Evolutionary conservation across 1,140 invertebrate genomes (phyloP).

Genomic region (Pseudachorutes palmiensis): DNA sequence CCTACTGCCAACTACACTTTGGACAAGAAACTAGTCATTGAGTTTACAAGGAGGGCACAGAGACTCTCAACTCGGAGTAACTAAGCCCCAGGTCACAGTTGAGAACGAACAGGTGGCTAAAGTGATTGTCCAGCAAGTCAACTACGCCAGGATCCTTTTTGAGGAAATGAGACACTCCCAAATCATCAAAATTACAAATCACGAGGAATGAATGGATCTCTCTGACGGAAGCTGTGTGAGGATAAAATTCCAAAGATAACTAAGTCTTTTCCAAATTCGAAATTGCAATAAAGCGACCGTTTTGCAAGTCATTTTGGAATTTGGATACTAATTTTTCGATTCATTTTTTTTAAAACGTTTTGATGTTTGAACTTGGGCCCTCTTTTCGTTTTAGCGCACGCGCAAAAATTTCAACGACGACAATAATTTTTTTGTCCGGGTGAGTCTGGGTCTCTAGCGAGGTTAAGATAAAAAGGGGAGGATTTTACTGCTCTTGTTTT

Average conservation of each 20-base stretch:
- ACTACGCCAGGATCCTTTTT: conserved; percentile 77
- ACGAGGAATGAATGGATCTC: background rate
- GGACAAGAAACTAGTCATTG: conserved; percentile 44
- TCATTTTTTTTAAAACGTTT: too few relatives aligned
- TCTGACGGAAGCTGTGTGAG: background rate
- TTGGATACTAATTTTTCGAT: too few relatives aligned
- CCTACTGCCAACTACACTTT: conserved; percentile 25
- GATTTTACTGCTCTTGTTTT: too few relatives aligned
- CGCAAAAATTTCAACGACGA: too few relatives aligned
- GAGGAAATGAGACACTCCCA: conserved; percentile 61
- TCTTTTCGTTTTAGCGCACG: too few relatives aligned
- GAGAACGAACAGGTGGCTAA: conserved; percentile 67
- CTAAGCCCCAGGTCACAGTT: conserved; percentile 70
- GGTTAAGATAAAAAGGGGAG: too few relatives aligned
- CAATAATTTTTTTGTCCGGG: too few relatives aligned
- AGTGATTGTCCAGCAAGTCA: conserved; percentile 66
- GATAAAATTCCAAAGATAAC: background rate
- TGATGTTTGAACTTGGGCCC: too few relatives aligned
- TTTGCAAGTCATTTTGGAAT: too few relatives aligned
- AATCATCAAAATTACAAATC: conserved; percentile 15
- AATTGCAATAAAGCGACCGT: background rate
- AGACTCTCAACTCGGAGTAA: conserved; percentile 33
- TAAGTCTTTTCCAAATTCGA: too few relatives aligned
- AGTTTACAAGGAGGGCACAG: conserved; percentile 42
- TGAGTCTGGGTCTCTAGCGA: too few relatives aligned